These are phyloP conservation scores for Thumatha senex DNA, from an alignment of 2,888 invertebrate species.

Conservation along the genomic window DNA sequence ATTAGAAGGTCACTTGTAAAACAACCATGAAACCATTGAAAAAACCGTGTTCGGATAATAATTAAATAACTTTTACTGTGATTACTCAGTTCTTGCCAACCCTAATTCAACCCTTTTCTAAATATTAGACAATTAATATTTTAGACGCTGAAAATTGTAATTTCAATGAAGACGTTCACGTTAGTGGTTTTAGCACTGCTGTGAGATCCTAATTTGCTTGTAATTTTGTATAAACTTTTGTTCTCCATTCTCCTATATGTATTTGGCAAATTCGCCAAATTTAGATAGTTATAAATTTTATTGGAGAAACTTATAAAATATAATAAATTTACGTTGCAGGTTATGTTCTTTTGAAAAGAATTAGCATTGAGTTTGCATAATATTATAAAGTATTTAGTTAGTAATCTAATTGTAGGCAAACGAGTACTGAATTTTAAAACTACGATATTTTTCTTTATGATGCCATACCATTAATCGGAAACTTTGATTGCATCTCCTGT, in stretches of 20 bases:
- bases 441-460: no score
- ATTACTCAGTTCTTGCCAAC: constrained; percentile 20
- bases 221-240: constrained; percentile 4
- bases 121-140: constrained; percentile 49
- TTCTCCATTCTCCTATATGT: background rate
- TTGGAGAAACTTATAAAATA: background rate
- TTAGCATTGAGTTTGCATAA: no score
- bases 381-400: no score
- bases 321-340: no score
- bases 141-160: constrained; percentile 43
- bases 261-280: background rate
- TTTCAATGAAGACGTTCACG: constrained; percentile 39
- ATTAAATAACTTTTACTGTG: background rate
- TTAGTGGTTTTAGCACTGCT: constrained; percentile 29
- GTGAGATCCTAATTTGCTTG: constrained; percentile 18
- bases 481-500: background rate
- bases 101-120: constrained; percentile 39
- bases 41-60: no score
- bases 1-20: no score
- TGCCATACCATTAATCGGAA: background rate
- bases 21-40: no score
- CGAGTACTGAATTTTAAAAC: no score
- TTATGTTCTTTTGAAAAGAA: no score
- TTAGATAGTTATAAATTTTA: background rate
- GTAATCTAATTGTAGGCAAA: no score